Percentiles rank a stretch among this genome's conserved stretches.
These are phyloP conservation scores for Spheniscus mendiculus DNA, from an alignment of 2,113 vertebrate genomes.

Conservation along the genomic window DNA sequence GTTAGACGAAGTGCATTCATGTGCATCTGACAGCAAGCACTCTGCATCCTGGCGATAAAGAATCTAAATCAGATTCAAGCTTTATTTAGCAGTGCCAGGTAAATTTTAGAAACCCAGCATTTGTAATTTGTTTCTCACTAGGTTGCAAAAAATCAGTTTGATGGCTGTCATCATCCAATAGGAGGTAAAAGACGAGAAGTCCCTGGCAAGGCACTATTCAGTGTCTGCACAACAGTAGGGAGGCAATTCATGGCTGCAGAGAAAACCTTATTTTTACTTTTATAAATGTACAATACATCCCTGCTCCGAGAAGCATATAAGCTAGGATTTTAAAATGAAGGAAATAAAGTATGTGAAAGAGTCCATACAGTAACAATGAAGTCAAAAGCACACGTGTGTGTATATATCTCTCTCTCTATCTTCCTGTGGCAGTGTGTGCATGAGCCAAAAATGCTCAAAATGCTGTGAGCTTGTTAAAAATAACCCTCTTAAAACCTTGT, in stretches of 20 bases:
- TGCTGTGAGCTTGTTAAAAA: background rate
- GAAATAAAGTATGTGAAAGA: background rate
- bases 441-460: background rate
- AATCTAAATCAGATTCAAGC: background rate
- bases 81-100: constrained; percentile 3
- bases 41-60: background rate
- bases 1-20: background rate
- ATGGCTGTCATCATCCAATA: background rate
- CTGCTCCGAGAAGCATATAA: background rate
- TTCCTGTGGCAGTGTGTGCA: background rate
- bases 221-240: background rate
- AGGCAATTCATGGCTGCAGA: background rate
- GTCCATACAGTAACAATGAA: background rate
- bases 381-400: background rate
- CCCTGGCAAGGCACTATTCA: background rate
- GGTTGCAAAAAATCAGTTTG: background rate
- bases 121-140: background rate
- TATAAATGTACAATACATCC: background rate
- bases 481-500: background rate
- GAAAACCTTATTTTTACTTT: background rate
- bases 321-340: background rate
- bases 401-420: too few relatives aligned
- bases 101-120: background rate
- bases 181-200: background rate
- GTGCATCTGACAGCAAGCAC: background rate